Percentiles rank a stretch among this genome's conserved stretches.
Conservation (phyloP, 2,113 vertebrate genomes). For the Tretioscincus oriximinensis region DNA sequence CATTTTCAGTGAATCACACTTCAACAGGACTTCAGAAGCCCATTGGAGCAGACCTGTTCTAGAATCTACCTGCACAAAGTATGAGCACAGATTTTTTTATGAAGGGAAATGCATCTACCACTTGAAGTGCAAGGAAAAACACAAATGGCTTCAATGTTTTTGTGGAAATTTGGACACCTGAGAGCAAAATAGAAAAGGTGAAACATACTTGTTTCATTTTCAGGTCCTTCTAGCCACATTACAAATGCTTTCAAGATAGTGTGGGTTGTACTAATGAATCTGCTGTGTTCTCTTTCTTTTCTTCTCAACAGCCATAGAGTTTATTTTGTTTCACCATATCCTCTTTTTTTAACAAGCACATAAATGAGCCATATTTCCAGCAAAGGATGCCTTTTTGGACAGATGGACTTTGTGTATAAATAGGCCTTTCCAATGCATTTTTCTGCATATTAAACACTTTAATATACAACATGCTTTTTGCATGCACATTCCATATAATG, state of each 20-base stretch:
- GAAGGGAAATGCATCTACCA: neutral
- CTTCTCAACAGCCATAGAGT: too few relatives aligned
- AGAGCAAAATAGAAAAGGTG: constrained; percentile 16
- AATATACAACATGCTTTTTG: too few relatives aligned
- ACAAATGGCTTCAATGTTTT: rapidly evolving
- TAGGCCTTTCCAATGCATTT: too few relatives aligned
- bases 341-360: too few relatives aligned
- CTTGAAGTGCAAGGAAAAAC: neutral
- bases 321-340: too few relatives aligned
- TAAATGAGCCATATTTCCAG: too few relatives aligned
- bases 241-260: neutral
- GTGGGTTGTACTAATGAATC: neutral
- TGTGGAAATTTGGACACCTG: neutral
- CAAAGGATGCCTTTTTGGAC: too few relatives aligned
- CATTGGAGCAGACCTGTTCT: neutral
- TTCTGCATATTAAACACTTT: too few relatives aligned
- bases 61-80: neutral
- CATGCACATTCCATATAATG: too few relatives aligned
- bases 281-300: too few relatives aligned
- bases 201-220: neutral
- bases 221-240: too few relatives aligned
- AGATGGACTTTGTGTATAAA: too few relatives aligned
- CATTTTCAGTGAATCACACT: neutral
- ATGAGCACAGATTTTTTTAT: neutral
- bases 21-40: neutral